Conservation (phyloP, 2,888 invertebrate species). For the Neoitamus cyanurus region DNA sequence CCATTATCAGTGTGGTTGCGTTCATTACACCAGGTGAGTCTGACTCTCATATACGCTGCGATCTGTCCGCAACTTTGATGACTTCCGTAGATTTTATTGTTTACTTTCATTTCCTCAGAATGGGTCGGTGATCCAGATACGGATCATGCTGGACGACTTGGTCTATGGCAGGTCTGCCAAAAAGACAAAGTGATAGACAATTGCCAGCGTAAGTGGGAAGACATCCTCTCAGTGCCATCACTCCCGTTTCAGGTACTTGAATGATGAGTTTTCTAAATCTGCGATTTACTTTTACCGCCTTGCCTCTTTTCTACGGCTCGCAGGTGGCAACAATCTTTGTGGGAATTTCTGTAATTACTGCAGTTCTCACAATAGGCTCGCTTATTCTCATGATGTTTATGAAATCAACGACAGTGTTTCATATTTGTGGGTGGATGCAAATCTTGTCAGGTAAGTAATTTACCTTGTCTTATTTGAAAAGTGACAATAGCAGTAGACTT, state of each 20-base stretch:
- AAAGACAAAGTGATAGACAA: constrained; percentile 81
- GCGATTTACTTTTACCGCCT: constrained; percentile 19
- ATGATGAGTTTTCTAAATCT: neutral
- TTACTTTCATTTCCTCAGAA: constrained; percentile 66
- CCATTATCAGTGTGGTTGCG: constrained; percentile 93
- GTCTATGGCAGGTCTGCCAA: constrained; percentile 90
- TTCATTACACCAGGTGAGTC: constrained; percentile 84
- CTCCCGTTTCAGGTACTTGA: constrained; percentile 76
- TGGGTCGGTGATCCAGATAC: constrained; percentile 89
- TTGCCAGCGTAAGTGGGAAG: constrained; percentile 86
- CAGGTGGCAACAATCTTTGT: constrained; percentile 87
- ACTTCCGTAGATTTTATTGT: constrained; percentile 5
- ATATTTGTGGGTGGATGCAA: constrained; percentile 95
- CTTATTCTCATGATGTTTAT: constrained; percentile 94
- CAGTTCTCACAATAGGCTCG: constrained; percentile 86
- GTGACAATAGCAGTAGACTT: neutral
- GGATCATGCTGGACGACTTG: constrained; percentile 90
- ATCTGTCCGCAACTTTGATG: constrained; percentile 4
- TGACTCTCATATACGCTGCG: neutral
- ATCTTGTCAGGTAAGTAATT: constrained; percentile 86
- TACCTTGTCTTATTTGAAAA: neutral
- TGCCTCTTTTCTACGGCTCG: constrained; percentile 36
- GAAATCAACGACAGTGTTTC: constrained; percentile 90
- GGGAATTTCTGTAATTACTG: constrained; percentile 85
- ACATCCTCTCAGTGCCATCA: constrained; percentile 83